phyloP scores from a whole-genome alignment of 2,797 vertebrate species.

The Champsocephalus esox region DNA sequence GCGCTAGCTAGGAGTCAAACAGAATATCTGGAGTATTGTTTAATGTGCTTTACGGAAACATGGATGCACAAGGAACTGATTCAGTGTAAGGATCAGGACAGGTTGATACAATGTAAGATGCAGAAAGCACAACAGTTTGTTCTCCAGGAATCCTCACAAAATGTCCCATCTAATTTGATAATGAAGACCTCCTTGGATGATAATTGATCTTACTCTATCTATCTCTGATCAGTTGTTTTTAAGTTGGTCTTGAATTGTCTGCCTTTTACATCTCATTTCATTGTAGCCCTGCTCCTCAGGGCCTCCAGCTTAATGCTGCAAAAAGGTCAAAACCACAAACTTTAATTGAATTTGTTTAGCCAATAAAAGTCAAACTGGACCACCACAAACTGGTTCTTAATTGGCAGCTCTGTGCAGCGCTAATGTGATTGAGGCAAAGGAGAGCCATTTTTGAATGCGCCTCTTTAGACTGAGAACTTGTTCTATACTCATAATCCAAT shows the following conservation, averaged over 20 bases:
- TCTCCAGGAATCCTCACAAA: not conserved
- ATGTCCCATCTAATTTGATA: constrained; percentile 6
- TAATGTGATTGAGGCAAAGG: constrained; percentile 83
- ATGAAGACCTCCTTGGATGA: constrained; percentile 22
- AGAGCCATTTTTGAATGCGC: constrained; percentile 72
- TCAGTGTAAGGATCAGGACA: not conserved
- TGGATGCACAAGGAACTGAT: no score
- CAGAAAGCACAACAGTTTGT: not conserved
- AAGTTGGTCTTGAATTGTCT: constrained; percentile 35
- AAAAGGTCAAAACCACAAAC: constrained; percentile 86
- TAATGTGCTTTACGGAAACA: no score
- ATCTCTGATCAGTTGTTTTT: constrained; percentile 42
- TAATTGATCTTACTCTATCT: not conserved
- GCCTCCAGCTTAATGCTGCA: constrained; percentile 69
- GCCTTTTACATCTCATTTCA: constrained; percentile 53
- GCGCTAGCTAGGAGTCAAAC: no score
- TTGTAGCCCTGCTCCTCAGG: constrained; percentile 53
- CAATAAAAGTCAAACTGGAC: constrained; percentile 81
- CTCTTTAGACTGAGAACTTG: constrained; percentile 81
- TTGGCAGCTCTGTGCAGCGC: constrained; percentile 79
- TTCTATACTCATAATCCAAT: constrained; percentile 86
- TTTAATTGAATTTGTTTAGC: constrained; percentile 86
- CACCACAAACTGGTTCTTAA: constrained; percentile 78
- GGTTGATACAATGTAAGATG: not conserved
- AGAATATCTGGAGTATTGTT: no score